Conservation (phyloP, 2,797 vertebrate species). For the Atherinosoma microstoma region DNA sequence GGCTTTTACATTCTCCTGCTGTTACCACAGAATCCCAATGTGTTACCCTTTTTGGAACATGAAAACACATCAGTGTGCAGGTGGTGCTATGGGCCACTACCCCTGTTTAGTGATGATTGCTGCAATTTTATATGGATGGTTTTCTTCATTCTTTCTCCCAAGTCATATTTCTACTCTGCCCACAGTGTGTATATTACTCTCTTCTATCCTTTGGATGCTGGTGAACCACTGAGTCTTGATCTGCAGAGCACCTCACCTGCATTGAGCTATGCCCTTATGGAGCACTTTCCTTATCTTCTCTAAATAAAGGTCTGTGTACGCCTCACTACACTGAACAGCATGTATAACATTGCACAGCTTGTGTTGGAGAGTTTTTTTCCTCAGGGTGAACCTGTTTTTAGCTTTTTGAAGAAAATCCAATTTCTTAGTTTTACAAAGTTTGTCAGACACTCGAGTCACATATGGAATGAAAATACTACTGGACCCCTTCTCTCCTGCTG, state of each 20-base stretch:
- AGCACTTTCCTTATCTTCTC: not conserved
- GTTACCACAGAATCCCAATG: slow-evolving; percentile 9
- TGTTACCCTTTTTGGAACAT: slow-evolving; percentile 10
- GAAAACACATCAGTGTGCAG: slow-evolving; percentile 24
- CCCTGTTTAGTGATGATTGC: slow-evolving; percentile 9
- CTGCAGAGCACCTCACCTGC: not conserved
- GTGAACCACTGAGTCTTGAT: not conserved
- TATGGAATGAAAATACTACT: too few species aligned
- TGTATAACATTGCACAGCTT: not conserved
- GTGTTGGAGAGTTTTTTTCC: not conserved
- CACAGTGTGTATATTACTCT: not conserved
- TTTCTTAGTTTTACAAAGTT: not conserved
- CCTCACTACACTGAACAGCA: not conserved
- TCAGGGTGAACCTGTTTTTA: not conserved
- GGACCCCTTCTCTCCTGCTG: too few species aligned
- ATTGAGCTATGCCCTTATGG: not conserved
- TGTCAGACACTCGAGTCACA: too few species aligned
- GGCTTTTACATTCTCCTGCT: slow-evolving; percentile 16
- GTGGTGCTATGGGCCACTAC: not conserved
- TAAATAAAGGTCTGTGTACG: not conserved
- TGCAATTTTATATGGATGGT: not conserved
- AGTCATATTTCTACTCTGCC: not conserved
- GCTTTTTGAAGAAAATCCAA: not conserved
- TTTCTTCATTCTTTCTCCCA: not conserved
- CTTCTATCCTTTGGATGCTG: not conserved